Evolutionary conservation across 2,113 vertebrate genomes (phyloP).

Genomic region (Syrmaticus mikado): DNA sequence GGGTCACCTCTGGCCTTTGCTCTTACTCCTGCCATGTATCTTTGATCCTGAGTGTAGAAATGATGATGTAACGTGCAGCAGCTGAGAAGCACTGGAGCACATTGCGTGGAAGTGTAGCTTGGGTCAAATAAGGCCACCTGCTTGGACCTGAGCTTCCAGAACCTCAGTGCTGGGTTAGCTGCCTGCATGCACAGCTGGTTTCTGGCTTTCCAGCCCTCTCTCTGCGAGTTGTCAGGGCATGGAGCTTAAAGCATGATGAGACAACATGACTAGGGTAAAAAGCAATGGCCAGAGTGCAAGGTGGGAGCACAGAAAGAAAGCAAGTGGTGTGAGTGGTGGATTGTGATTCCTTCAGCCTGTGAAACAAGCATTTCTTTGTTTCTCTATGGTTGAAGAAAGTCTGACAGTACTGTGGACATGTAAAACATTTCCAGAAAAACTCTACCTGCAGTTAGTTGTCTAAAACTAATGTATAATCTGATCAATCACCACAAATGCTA

Average conservation of each 20-base stretch:
- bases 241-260: background rate
- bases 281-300: background rate
- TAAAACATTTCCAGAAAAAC: constrained; percentile 7
- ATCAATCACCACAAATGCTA: background rate
- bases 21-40: background rate
- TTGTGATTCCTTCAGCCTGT: background rate
- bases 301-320: background rate
- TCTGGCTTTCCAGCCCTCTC: background rate
- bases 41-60: background rate
- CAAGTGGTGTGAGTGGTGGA: background rate
- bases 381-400: background rate
- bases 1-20: background rate
- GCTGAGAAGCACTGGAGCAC: background rate
- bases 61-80: background rate
- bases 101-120: background rate
- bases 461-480: background rate
- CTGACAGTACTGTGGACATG: background rate
- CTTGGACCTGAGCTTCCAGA: background rate
- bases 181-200: background rate
- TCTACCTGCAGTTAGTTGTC: constrained; percentile 47
- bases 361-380: background rate
- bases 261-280: background rate
- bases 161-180: background rate
- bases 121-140: background rate
- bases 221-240: accelerated